Evolutionary conservation across 2,113 vertebrate species (phyloP).

Genomic region (Phylloscopus trochilus): DNA sequence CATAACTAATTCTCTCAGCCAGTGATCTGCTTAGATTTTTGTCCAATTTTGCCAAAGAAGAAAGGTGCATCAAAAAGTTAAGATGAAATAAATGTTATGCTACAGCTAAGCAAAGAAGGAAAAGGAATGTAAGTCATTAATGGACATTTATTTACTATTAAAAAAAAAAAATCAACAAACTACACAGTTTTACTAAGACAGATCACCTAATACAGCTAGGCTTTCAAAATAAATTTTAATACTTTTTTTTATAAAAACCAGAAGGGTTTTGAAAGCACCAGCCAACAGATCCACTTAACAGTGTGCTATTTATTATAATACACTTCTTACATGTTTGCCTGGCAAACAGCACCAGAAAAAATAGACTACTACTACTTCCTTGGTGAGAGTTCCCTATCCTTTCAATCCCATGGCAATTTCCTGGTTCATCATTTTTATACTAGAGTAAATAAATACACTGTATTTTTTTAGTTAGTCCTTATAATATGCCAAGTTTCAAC

Average conservation of each 20-base stretch:
- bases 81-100: background rate
- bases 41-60: background rate
- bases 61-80: background rate
- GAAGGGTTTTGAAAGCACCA: background rate
- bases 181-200: background rate
- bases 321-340: background rate
- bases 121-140: background rate
- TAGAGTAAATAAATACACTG: background rate
- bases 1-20: background rate
- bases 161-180: background rate
- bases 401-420: background rate
- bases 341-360: background rate
- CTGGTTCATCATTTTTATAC: background rate
- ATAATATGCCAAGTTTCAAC: background rate
- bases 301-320: background rate
- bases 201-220: background rate
- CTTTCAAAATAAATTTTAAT: background rate
- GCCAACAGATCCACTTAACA: background rate
- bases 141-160: background rate
- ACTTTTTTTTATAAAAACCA: background rate
- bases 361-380: background rate
- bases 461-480: background rate
- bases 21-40: background rate
- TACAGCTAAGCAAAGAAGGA: background rate
- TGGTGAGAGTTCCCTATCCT: background rate